Evolutionary conservation across 2,113 vertebrate species (phyloP).

Genomic region (Oceanodroma tethys): DNA sequence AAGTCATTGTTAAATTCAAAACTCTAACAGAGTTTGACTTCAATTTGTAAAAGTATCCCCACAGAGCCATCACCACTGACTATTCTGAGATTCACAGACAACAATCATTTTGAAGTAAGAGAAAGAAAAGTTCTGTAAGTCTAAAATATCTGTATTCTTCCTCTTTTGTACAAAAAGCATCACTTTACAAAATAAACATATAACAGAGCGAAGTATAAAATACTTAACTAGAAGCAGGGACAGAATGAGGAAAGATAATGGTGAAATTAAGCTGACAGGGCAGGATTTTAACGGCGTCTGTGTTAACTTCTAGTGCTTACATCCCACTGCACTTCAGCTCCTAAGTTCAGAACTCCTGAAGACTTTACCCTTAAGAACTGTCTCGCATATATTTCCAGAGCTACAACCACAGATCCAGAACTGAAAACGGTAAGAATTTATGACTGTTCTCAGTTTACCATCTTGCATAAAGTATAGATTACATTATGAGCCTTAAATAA

Average conservation of each 20-base stretch:
- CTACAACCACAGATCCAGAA: not conserved
- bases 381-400: not conserved
- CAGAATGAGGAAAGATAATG: not conserved
- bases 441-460: not conserved
- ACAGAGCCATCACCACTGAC: not conserved
- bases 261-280: not conserved
- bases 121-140: not conserved
- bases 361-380: not conserved
- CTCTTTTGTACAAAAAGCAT: not conserved
- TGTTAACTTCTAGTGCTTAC: not conserved
- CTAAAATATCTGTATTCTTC: not conserved
- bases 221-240: not conserved
- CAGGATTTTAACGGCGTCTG: not conserved
- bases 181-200: not conserved
- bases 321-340: not conserved
- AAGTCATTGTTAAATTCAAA: not conserved
- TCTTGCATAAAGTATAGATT: not conserved
- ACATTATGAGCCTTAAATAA: not conserved
- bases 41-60: not conserved
- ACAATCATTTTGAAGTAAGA: not conserved
- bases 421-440: not conserved
- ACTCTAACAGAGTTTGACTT: not conserved
- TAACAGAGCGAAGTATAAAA: not conserved
- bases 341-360: not conserved
- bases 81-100: not conserved